These are phyloP conservation scores for Sycophila sp. DNA, from an alignment of 1,140 invertebrate genomes.

Conservation along the genomic window DNA sequence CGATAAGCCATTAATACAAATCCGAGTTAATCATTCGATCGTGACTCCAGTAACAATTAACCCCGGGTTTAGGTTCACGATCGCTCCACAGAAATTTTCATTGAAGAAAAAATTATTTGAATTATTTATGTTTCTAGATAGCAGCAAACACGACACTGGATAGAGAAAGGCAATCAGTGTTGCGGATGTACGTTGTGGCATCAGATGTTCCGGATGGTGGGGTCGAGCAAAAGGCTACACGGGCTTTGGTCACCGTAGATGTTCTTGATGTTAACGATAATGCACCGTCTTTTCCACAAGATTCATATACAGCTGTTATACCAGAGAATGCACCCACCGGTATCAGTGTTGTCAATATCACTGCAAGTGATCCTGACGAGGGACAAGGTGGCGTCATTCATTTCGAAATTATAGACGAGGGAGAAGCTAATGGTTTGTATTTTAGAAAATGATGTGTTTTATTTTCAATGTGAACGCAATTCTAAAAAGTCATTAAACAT, in stretches of 20 bases:
- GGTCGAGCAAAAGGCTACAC: constrained; percentile 72
- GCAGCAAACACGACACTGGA: constrained; percentile 77
- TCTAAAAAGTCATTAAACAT: background rate
- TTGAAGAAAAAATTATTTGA: background rate
- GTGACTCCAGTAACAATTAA: too few species aligned
- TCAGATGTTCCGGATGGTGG: constrained; percentile 76
- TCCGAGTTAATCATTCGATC: too few species aligned
- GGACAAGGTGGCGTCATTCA: constrained; percentile 74
- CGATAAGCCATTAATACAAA: constrained; percentile 12
- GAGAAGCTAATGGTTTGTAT: constrained; percentile 77
- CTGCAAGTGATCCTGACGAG: constrained; percentile 82
- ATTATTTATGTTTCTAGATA: constrained; percentile 59
- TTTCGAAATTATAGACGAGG: constrained; percentile 78
- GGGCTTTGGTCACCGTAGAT: constrained; percentile 74
- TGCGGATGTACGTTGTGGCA: constrained; percentile 77
- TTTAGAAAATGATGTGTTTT: too few species aligned
- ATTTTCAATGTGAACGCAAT: too few species aligned
- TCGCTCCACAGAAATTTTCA: too few species aligned
- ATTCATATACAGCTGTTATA: constrained; percentile 71
- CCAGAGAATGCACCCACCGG: constrained; percentile 78
- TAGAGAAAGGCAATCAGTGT: constrained; percentile 76
- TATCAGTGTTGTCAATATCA: constrained; percentile 76
- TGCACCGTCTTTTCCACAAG: constrained; percentile 69
- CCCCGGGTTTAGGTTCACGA: too few species aligned
- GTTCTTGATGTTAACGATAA: constrained; percentile 88